Evolutionary conservation across 2,113 vertebrate genomes (phyloP).

Genomic region (Chloroceryle aenea): DNA sequence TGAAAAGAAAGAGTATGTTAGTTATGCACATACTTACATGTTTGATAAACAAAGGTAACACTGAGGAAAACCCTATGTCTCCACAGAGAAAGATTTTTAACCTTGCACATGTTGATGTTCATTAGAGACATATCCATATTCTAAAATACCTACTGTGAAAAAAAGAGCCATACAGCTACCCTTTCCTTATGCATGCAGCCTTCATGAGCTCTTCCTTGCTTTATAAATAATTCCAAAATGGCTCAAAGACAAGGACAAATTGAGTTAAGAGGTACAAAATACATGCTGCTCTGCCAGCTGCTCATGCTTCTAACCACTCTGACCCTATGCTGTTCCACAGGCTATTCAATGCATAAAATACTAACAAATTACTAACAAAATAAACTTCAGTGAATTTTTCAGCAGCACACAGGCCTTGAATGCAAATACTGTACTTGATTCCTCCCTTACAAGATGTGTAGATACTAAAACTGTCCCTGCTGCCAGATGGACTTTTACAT

Average conservation of each 20-base stretch:
- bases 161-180: not conserved
- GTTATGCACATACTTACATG: not conserved
- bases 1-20: not conserved
- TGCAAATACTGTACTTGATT: not conserved
- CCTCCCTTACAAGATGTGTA: not conserved
- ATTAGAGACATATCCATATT: accelerated
- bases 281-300: not conserved
- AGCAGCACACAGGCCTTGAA: not conserved
- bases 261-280: not conserved
- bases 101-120: not conserved
- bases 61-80: too few species aligned
- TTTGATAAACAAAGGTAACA: not conserved
- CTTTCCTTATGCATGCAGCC: not conserved
- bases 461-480: not conserved
- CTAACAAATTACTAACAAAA: not conserved
- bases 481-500: too few species aligned
- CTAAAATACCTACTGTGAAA: not conserved
- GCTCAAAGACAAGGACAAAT: not conserved
- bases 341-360: not conserved
- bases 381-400: not conserved
- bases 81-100: too few species aligned
- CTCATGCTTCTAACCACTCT: not conserved
- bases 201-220: not conserved
- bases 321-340: not conserved
- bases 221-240: not conserved